Base-by-base conservation (phyloP, 2,888 invertebrate species). In the Rhagium mordax region DNA sequence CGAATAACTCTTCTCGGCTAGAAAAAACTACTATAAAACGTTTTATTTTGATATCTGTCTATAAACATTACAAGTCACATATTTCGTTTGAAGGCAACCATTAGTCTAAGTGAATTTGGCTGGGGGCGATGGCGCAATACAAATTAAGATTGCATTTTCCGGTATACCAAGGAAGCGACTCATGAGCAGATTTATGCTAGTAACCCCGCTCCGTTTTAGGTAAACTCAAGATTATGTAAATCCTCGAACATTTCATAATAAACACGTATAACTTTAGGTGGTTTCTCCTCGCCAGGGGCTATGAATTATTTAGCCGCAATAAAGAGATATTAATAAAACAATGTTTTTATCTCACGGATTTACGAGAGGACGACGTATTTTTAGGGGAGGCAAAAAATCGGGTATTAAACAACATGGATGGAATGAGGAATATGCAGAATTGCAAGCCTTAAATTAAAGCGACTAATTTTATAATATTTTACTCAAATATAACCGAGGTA, bases 121-220 rank as follows among this genome's bases (percentile, higher is more conserved):
- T 33, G 18, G 33, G 60, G 33, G 16, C 18, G 33, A 33, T 18
- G 29, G 60, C 33, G 60, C 33, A 57, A 27, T 60, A 33, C 33
- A 33, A 60, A 60, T 60, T 29, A 18, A 60, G 60, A 60, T 16
- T 29, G 60, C 51, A 51, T 29, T 24, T 57, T 16, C 29, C 27
- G 57, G 29, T 49, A 24, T 27, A 49, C 21, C 62, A 49, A 49
- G 16, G 47, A 62, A 48, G 62, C 62, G n/a, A 2, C 15, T 41
- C 62, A 16, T 24, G 49, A 24, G n/a, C 61, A 61, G 61, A 61
- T 61, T 61, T 61, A 61, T 47, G 47, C 33, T 18, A 24, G 27
- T n/a, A 24, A 27, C 10, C 60, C 10, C 15, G 48, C 62, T 62
- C 62, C 62, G 27, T 62, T 62, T 62, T 62, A 48, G 62, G 62